phyloP scores from a whole-genome alignment of 2,888 invertebrate genomes.

The Eristalinus sepulchralis region DNA sequence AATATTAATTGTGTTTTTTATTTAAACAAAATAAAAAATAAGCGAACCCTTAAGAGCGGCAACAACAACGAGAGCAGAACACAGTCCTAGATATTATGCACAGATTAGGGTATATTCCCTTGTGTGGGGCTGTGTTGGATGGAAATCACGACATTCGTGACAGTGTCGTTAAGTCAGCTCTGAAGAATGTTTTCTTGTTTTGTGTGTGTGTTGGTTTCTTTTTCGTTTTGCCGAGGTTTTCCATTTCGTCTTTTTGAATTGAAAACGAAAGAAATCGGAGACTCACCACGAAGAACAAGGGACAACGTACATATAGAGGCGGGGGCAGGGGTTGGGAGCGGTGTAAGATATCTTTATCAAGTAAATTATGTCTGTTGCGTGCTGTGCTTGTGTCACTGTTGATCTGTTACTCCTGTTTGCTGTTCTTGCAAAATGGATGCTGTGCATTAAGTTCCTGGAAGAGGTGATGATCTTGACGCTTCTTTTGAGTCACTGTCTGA shows the following conservation, averaged over 20 bases:
- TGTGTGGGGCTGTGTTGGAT: slow-evolving; percentile 4
- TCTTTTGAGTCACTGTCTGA: no score
- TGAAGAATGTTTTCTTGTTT: not conserved
- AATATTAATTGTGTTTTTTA: slow-evolving; percentile 70
- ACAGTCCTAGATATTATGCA: slow-evolving; percentile 63
- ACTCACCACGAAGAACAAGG: slow-evolving; percentile 15
- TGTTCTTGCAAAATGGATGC: not conserved
- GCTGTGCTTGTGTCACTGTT: not conserved
- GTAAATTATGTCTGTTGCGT: slow-evolving; percentile 45
- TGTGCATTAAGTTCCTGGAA: not conserved
- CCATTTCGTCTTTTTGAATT: not conserved
- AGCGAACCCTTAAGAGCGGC: not conserved
- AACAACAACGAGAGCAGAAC: not conserved
- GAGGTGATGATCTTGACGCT: no score
- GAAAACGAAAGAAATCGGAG: slow-evolving; percentile 7
- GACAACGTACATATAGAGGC: no score
- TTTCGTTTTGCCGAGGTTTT: not conserved
- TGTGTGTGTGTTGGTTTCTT: no score
- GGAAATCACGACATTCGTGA: slow-evolving; percentile 67
- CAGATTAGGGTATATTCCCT: slow-evolving; percentile 62
- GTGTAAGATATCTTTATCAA: slow-evolving; percentile 31
- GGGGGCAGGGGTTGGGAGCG: not conserved
- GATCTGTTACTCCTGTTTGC: not conserved
- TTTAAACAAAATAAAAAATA: slow-evolving; percentile 26
- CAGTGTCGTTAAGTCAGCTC: slow-evolving; percentile 53